A percentile compares a stretch with the other conserved stretches of the same genome.
Evolutionary conservation across 2,888 invertebrate species (phyloP).

Genomic region (Adineta ricciae): DNA sequence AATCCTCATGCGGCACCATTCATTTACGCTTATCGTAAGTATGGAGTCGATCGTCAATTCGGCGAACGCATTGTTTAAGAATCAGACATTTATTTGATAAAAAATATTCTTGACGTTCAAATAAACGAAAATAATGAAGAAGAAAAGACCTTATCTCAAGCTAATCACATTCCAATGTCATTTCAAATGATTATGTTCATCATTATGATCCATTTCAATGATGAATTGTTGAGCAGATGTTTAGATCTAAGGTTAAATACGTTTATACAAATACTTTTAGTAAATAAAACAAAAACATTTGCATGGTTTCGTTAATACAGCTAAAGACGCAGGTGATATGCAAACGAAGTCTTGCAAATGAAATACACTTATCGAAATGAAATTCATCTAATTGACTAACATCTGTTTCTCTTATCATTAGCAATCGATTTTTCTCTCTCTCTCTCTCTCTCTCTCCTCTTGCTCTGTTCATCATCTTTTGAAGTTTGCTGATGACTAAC

Average conservation of each 20-base stretch:
- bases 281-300: neutral
- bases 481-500: neutral
- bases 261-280: neutral
- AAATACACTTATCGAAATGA: neutral
- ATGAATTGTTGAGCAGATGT: neutral
- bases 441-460: too few species aligned
- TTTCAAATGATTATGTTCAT: neutral
- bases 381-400: neutral
- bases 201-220: neutral
- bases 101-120: neutral
- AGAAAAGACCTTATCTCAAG: neutral
- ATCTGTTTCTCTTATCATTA: neutral
- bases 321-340: neutral
- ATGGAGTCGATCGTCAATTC: slow-evolving; percentile 25
- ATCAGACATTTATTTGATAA: neutral
- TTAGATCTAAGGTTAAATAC: neutral
- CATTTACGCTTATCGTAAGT: slow-evolving; percentile 28
- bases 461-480: neutral
- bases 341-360: neutral
- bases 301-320: neutral
- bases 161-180: neutral
- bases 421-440: neutral
- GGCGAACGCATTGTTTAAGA: neutral
- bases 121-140: neutral
- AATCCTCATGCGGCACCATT: slow-evolving; percentile 5